phyloP scores from a whole-genome alignment of 2,797 vertebrate genomes.

The Carduelis carduelis region DNA sequence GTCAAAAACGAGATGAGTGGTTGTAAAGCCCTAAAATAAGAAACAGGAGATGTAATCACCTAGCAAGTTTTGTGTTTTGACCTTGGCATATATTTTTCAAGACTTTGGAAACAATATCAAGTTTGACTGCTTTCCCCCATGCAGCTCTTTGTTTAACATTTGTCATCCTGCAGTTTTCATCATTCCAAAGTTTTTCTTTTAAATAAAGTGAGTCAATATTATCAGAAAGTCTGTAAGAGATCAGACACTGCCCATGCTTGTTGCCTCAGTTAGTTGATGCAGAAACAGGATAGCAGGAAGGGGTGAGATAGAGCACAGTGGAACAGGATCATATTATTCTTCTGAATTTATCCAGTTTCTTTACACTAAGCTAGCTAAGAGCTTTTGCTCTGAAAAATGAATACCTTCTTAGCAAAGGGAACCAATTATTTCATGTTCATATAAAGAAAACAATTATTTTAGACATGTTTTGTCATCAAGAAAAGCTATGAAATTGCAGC shows the following conservation, averaged over 20 bases:
- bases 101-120: background rate
- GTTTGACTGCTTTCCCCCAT: background rate
- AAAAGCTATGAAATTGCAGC: background rate
- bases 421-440: background rate
- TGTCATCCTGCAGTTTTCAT: background rate
- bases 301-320: background rate
- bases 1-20: background rate
- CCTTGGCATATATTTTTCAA: slow-evolving; percentile 3
- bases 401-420: background rate
- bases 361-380: background rate
- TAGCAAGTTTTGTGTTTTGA: background rate
- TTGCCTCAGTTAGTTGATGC: background rate
- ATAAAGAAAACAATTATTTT: background rate
- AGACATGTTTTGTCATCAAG: background rate
- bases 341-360: background rate
- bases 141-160: background rate
- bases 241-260: background rate
- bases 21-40: slow-evolving; percentile 17
- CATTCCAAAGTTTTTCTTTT: background rate
- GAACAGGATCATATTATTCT: background rate
- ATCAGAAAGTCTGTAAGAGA: background rate
- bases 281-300: background rate
- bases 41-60: background rate
- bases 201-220: background rate
- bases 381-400: background rate